A percentile compares a stretch with the other conserved stretches of the same genome.
Evolutionary conservation across 2,888 invertebrate genomes (phyloP).

Genomic region (Heteromurus nitidus): DNA sequence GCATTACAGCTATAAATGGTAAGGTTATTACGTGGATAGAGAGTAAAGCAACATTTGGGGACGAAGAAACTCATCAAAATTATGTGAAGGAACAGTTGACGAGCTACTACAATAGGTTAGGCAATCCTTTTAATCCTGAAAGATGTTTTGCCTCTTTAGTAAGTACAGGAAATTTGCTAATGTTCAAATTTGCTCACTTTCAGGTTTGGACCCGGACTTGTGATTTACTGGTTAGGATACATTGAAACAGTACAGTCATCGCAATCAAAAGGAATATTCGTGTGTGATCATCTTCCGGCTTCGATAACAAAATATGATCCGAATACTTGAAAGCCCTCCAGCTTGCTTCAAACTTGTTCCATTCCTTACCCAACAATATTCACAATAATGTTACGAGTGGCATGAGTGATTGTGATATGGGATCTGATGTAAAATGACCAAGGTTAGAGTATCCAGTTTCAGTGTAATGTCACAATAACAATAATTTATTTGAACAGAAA

Average conservation of each 20-base stretch:
- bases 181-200: too few species aligned
- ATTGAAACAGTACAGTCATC: slow-evolving; percentile 80
- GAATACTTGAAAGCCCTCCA: too few species aligned
- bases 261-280: slow-evolving; percentile 77
- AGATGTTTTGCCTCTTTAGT: slow-evolving; percentile 12
- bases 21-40: slow-evolving; percentile 94
- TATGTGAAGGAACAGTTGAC: slow-evolving; percentile 89
- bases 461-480: slow-evolving; percentile 35
- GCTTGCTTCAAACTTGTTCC: too few species aligned
- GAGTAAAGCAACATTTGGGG: slow-evolving; percentile 96
- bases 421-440: too few species aligned
- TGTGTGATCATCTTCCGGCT: slow-evolving; percentile 81
- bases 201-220: slow-evolving; percentile 94
- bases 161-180: too few species aligned
- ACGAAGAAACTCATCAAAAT: slow-evolving; percentile 85
- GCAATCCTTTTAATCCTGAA: not conserved
- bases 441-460: not conserved
- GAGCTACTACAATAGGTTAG: slow-evolving; percentile 89
- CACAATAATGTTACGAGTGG: too few species aligned
- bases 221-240: slow-evolving; percentile 97
- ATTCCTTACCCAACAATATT: too few species aligned
- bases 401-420: too few species aligned
- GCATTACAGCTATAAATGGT: slow-evolving; percentile 71
- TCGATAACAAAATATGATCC: slow-evolving; percentile 78
- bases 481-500: slow-evolving; percentile 57